Conservation (phyloP, 2,888 invertebrate genomes). For the Idaea straminata region DNA sequence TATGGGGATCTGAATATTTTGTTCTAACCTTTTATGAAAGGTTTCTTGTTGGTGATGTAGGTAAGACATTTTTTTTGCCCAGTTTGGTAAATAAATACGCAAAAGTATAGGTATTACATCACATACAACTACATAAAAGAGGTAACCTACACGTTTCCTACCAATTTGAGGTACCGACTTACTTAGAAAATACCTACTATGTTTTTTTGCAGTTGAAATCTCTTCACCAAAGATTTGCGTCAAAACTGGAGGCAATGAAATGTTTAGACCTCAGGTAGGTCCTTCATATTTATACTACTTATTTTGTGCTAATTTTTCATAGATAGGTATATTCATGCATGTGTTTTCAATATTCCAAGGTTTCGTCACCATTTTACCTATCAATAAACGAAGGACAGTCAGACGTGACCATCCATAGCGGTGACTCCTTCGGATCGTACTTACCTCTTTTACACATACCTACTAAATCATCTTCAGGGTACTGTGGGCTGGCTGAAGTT, state of each 20-base stretch:
- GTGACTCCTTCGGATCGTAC: conserved; percentile 70
- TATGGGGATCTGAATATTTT: conserved; percentile 85
- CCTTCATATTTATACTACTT: not conserved
- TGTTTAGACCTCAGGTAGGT: conserved; percentile 68
- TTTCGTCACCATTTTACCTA: conserved; percentile 83
- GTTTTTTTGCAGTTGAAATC: conserved; percentile 82
- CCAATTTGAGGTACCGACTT: too few relatives aligned
- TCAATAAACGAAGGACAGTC: conserved; percentile 84
- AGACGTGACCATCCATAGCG: conserved; percentile 80
- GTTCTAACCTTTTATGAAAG: conserved; percentile 81
- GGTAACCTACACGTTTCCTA: too few relatives aligned
- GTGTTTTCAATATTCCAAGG: conserved; percentile 61
- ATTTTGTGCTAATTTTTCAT: too few relatives aligned
- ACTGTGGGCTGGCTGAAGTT: conserved; percentile 78
- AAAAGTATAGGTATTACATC: too few relatives aligned
- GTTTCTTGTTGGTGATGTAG: conserved; percentile 85
- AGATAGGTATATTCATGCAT: not conserved
- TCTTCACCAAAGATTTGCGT: conserved; percentile 82
- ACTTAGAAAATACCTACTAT: not conserved
- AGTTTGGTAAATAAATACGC: too few relatives aligned
- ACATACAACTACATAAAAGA: too few relatives aligned
- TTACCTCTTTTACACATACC: conserved; percentile 81
- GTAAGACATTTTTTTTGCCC: conserved; percentile 55
- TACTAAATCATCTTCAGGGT: conserved; percentile 82
- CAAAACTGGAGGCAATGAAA: conserved; percentile 80